Conservation (phyloP, 2,888 invertebrate species). For the Enchytraeus crypticus region DNA sequence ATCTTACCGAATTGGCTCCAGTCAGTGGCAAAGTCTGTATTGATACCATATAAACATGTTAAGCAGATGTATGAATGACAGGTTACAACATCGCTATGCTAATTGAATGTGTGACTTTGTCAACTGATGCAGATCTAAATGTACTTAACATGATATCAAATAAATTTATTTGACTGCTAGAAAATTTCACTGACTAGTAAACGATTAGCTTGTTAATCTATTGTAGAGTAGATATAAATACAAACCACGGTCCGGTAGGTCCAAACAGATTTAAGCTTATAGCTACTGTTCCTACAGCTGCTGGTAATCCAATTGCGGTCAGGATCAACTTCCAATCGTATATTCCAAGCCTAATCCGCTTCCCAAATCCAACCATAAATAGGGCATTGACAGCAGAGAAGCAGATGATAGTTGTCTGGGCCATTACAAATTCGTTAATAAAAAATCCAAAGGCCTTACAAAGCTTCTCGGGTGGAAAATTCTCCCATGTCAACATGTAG, state of each 20-base stretch:
- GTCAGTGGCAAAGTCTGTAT: too few species aligned
- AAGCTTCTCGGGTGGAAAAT: constrained; percentile 10
- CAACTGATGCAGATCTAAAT: too few species aligned
- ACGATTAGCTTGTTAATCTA: too few species aligned
- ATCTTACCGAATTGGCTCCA: too few species aligned
- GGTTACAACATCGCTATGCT: too few species aligned
- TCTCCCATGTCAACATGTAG: constrained; percentile 11
- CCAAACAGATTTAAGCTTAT: background rate
- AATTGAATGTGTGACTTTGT: too few species aligned
- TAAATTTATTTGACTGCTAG: too few species aligned
- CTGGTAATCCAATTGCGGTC: constrained; percentile 6
- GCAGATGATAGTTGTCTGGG: constrained; percentile 13
- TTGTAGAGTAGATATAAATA: too few species aligned
- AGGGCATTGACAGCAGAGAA: constrained; percentile 20
- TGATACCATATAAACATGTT: too few species aligned
- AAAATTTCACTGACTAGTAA: too few species aligned
- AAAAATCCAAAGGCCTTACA: constrained; percentile 17
- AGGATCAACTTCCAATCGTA: constrained; percentile 11
- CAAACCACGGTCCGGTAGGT: background rate
- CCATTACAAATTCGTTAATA: constrained; percentile 15
- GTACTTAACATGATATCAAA: too few species aligned
- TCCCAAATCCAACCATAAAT: constrained; percentile 15
- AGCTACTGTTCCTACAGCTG: background rate
- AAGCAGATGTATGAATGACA: too few species aligned
- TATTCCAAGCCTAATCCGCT: constrained; percentile 6